Evolutionary conservation across 2,888 invertebrate species (phyloP), one percentile per base, ranked within the genome.

Genomic region (Drosophila kambysellisi): DNA sequence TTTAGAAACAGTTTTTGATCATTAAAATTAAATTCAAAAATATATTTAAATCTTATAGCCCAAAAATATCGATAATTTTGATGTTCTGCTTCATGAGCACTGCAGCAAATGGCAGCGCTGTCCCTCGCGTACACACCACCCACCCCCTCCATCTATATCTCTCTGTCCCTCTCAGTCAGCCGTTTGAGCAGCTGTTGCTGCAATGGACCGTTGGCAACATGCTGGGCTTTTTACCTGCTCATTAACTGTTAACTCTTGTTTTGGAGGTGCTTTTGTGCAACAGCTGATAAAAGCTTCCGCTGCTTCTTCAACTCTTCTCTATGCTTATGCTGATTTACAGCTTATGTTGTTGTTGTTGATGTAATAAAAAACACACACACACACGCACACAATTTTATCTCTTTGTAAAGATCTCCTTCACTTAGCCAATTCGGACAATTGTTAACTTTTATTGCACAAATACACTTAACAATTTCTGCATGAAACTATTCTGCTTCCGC

Each of bases 141-240:
- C 29, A 2, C 46, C 6, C 37, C 7, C 37, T 17, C 37, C 17
- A 17, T 7, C 7, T 37, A 15, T 37, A 17, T 17, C 11, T 9
- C 32, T n/a, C 41, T 35, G 12, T 11, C 43, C 12, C 29, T 20
- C 20, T 1, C 3, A 74, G 69, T 75, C 73, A 80, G 65, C 70
- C 82, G 75, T 70, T 48, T 71, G 78, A 61, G 73, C 80, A 75
- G 71, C 80, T 57, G 57, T 57, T 57, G 57, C 32, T 73, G 70
- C 75, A 63, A 9, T 68, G 50, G n/a, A 41, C 70, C 58, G 39
- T 67, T 41, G 46, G 74, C 59, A 56, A 75, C 46, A 68, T 62
- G 53, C 41, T 62, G 65, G 57, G 64, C 37, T 50, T 76, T 83
- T 78, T 82, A 86, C 83, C 69, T 69, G 75, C 50, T 43, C 32